Evolutionary conservation across 2,113 vertebrate species (phyloP).

Genomic region (Salvelinus fontinalis): DNA sequence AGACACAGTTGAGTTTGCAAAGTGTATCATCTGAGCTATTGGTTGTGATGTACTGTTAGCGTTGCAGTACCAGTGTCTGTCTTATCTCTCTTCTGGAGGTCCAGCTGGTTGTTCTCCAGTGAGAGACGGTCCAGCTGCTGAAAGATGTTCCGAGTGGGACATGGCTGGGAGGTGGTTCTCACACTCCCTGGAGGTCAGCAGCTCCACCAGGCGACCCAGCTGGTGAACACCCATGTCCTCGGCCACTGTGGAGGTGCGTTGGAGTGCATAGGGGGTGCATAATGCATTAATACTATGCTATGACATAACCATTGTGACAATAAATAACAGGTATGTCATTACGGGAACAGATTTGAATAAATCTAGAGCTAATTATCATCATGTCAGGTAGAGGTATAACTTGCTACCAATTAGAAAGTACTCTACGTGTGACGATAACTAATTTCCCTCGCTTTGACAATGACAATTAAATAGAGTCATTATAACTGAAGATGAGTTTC

Average conservation of each 20-base stretch:
- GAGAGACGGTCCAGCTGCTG: constrained; percentile 52
- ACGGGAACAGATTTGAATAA: constrained; percentile 17
- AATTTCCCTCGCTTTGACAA: constrained; percentile 21
- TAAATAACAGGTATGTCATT: not conserved
- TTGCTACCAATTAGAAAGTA: constrained; percentile 39
- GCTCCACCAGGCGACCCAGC: constrained; percentile 64
- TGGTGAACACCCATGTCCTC: constrained; percentile 64
- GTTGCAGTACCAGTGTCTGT: constrained; percentile 50
- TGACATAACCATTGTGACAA: not conserved
- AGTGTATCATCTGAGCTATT: not conserved
- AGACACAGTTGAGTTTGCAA: not conserved
- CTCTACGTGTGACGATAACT: not conserved
- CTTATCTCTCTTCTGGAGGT: constrained; percentile 29
- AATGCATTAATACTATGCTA: not conserved
- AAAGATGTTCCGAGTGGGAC: constrained; percentile 60
- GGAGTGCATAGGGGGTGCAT: not conserved
- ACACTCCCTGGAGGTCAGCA: constrained; percentile 68
- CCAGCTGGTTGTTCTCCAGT: constrained; percentile 52
- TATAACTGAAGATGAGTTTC: not conserved
- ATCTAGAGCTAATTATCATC: constrained; percentile 22
- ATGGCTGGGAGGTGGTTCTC: constrained; percentile 62
- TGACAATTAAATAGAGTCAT: constrained; percentile 30
- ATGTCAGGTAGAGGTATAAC: not conserved
- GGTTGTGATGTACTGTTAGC: not conserved
- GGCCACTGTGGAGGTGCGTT: constrained; percentile 46